Base-by-base conservation (phyloP, 2,888 invertebrate genomes). In the Silvanus unidentatus region DNA sequence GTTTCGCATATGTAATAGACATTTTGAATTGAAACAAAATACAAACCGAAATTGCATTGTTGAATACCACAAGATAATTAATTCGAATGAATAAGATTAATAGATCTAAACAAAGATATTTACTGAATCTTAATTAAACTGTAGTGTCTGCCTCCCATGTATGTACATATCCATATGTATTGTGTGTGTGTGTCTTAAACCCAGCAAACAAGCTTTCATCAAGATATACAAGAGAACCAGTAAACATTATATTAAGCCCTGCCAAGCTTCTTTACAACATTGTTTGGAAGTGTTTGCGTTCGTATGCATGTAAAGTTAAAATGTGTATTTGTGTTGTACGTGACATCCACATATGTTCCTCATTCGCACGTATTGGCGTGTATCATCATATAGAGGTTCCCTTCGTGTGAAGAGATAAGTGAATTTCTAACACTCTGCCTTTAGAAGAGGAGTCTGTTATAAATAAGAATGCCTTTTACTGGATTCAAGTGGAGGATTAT, bases 1-100 rank as follows among this genome's bases (percentile, higher is more conserved):
- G n/a, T n/a, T n/a, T n/a, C n/a, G n/a, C n/a, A 45, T 48, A 37
- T 34, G 13, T 30, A 22, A 29, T 40, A 12, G 22, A 43, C 40
- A 41, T 39, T 40, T 42, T 13, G 6, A 43, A 40, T 37, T 32
- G 45, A 27, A 40, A 42, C 29, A 47, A 50, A 48, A 45, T 41
- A 45, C 38, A 47, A 47, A 44, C 52, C 52, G 48, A 49, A 46
- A 53, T 44, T 44, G 53, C 50, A 52, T 52, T 53, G 53, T 56
- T 49, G 47, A 55, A 46, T 42, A 42, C 49, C 49, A 44, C 49
- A 44, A 30, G 47, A 49, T 54, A 54, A 56, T 56, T 58, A 58
- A 55, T 56, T 55, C 49, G 49, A 48, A 56, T 53, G 53, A 58
- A 58, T 54, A 56, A 56, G 58, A 58, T 58, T 55, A 56, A 58